Base-by-base conservation (phyloP, 2,888 invertebrate genomes). In the Zonitis immaculata region DNA sequence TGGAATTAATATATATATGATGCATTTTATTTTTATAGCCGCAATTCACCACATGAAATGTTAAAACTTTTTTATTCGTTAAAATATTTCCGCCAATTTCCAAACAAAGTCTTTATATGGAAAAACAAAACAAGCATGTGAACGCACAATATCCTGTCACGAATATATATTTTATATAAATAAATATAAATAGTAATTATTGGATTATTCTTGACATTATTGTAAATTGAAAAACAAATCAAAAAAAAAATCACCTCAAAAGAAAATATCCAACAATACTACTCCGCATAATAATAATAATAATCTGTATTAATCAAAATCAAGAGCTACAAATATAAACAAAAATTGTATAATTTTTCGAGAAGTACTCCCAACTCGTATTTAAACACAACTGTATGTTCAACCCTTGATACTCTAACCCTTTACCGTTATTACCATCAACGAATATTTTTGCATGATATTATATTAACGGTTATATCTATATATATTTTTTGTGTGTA, bases 301-400 rank as follows among this genome's bases (percentile, higher is more conserved):
- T n/a, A n/a, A n/a, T n/a, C n/a, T n/a, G n/a, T n/a, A n/a, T n/a
- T n/a, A n/a, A n/a, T n/a, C n/a, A n/a, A n/a, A n/a, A n/a, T n/a
- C n/a, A n/a, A n/a, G n/a, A n/a, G n/a, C n/a, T n/a, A n/a, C n/a
- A n/a, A n/a, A n/a, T n/a, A n/a, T n/a, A n/a, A n/a, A n/a, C n/a
- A n/a, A n/a, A n/a, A n/a, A n/a, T n/a, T n/a, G n/a, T n/a, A n/a
- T n/a, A n/a, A n/a, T n/a, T n/a, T n/a, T n/a, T n/a, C n/a, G n/a
- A 11, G 28, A 47, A 47, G 44, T 46, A 57, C 50, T 44, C 35
- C 1, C 4, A 8, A 35, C 54, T 44, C 50, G 44, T 52, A 50
- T 60, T 56, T 50, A 50, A 57, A 48, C 61, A 56, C 59, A 56
- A 63, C 63, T 63, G 59, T 49, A n/a, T n/a, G 52, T 48, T 52